A percentile compares a stretch with the other conserved stretches of the same genome.
These are phyloP conservation scores for Charadrius vociferus DNA, from an alignment of 2,113 vertebrate genomes.

Conservation along the genomic window DNA sequence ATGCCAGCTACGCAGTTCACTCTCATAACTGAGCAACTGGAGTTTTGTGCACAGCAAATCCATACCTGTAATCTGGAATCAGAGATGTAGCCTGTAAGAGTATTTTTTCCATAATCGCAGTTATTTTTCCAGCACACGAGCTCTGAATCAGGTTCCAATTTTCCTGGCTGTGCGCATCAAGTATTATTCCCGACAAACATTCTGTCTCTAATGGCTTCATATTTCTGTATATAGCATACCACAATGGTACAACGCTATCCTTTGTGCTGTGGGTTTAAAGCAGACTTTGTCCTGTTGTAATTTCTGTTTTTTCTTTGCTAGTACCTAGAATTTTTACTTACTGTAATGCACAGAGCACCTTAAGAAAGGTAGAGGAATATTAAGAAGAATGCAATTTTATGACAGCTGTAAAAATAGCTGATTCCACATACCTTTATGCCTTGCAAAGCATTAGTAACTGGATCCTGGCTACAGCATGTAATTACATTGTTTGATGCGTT, in stretches of 20 bases:
- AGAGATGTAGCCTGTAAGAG: background rate
- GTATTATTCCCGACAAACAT: too few species aligned
- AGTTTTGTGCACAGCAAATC: background rate
- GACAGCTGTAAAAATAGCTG: conserved; percentile 39
- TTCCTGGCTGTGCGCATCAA: too few species aligned
- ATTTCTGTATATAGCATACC: background rate
- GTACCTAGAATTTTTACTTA: background rate
- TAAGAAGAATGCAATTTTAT: background rate
- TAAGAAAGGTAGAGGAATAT: background rate
- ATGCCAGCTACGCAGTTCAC: background rate
- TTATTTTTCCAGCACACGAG: too few species aligned
- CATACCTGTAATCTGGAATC: background rate
- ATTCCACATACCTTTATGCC: conserved; percentile 21
- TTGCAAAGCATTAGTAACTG: conserved; percentile 39
- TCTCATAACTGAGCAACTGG: background rate
- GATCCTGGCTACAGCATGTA: conserved; percentile 25
- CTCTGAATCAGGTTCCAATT: too few species aligned
- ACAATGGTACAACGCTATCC: background rate
- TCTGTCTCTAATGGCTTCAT: too few species aligned
- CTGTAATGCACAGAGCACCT: background rate
- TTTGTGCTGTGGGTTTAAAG: background rate
- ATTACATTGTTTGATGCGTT: conserved; percentile 40
- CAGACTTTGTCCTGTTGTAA: background rate
- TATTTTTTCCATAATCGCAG: too few species aligned
- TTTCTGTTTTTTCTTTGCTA: background rate